Evolutionary conservation across 2,113 vertebrate genomes (phyloP).

Genomic region (Calcarius ornatus): DNA sequence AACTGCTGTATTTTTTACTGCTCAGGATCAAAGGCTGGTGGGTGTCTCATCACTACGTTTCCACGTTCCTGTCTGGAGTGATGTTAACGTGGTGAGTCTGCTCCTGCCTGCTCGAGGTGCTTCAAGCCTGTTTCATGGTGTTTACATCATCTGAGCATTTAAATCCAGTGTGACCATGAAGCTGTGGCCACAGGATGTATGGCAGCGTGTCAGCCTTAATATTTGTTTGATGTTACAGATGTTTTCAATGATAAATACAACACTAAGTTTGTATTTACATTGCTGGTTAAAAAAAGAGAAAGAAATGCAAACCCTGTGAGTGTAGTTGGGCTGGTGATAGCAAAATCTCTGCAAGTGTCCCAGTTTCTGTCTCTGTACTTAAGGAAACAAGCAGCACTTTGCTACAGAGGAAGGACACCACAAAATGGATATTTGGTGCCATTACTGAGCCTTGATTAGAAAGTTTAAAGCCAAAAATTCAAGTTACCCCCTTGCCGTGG

Average conservation of each 20-base stretch:
- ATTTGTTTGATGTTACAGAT: not conserved
- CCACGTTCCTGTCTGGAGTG: slow-evolving; percentile 93
- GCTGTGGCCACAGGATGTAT: not conserved
- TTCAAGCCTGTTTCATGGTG: not conserved
- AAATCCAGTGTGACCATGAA: not conserved
- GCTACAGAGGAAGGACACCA: not conserved
- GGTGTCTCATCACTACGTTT: slow-evolving; percentile 97
- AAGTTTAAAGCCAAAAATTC: not conserved
- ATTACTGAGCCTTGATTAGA: not conserved
- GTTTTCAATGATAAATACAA: not conserved
- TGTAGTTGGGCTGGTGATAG: not conserved
- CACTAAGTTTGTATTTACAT: not conserved
- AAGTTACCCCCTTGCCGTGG: not conserved
- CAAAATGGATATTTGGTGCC: not conserved
- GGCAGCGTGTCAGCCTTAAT: not conserved
- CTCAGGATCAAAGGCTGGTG: slow-evolving; percentile 97
- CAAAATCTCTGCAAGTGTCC: not conserved
- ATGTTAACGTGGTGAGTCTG: slow-evolving; percentile 95
- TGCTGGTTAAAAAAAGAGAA: not conserved
- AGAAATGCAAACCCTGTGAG: not conserved
- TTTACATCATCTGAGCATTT: not conserved
- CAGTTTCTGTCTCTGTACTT: not conserved
- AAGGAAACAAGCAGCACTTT: not conserved
- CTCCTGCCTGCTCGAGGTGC: not conserved
- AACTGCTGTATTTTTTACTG: not conserved